A percentile compares a stretch with the other conserved stretches of the same genome.
These are phyloP conservation scores for Latrodectus hesperus DNA, from an alignment of 2,888 invertebrate species.

Conservation along the genomic window DNA sequence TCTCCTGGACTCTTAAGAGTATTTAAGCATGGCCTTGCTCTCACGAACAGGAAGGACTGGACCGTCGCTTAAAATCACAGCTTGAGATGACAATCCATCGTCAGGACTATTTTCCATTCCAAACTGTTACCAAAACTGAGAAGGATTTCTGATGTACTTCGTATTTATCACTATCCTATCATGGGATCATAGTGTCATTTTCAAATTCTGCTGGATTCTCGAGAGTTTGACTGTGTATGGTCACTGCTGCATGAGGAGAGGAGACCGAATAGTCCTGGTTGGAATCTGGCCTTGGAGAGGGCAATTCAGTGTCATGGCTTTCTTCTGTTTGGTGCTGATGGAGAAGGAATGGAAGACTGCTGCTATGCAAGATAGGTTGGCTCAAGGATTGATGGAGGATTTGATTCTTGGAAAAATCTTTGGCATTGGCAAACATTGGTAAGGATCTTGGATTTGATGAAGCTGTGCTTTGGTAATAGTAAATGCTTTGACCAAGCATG, in stretches of 20 bases:
- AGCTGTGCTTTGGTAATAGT: conserved; percentile 34
- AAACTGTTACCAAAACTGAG: too few relatives aligned
- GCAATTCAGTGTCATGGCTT: conserved; percentile 16
- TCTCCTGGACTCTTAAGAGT: too few relatives aligned
- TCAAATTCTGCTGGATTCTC: conserved; percentile 44
- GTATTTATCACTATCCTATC: not conserved
- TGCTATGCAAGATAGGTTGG: conserved; percentile 27
- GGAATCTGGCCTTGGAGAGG: conserved; percentile 47
- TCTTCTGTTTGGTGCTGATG: conserved; percentile 6
- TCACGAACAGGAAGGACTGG: too few relatives aligned
- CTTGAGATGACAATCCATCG: too few relatives aligned
- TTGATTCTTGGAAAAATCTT: conserved; percentile 37
- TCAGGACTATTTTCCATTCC: too few relatives aligned
- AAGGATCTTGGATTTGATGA: conserved; percentile 17
- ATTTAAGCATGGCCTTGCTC: too few relatives aligned
- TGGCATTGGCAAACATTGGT: conserved; percentile 51
- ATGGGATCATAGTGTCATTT: conserved; percentile 20
- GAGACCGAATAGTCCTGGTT: conserved; percentile 47
- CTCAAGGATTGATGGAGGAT: conserved; percentile 21
- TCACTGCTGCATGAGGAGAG: conserved; percentile 17
- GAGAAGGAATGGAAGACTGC: conserved; percentile 34
- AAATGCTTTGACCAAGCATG: conserved; percentile 42
- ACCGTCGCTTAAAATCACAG: too few relatives aligned
- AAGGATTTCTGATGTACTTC: too few relatives aligned
- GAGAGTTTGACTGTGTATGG: conserved; percentile 32